Percentiles rank a stretch among this genome's conserved stretches.
phyloP scores from a whole-genome alignment of 2,888 invertebrate species.

The Drosophila pseudotalamancana region DNA sequence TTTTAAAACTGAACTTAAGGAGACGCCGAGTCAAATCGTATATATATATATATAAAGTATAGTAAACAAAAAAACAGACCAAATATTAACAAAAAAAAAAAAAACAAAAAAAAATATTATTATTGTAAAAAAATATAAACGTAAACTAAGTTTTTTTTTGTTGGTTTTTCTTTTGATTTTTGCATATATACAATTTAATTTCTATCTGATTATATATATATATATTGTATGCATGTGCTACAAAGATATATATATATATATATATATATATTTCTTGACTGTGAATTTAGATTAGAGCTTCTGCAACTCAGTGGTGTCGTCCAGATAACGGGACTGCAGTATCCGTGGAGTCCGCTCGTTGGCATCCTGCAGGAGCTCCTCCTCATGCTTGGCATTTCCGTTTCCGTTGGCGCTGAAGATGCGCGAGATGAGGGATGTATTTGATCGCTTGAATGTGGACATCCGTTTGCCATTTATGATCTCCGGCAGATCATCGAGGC shows the following conservation, averaged over 20 bases:
- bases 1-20: constrained; percentile 38
- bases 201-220: constrained; percentile 15
- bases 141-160: constrained; percentile 8
- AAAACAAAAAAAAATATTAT: not conserved
- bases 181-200: constrained; percentile 37
- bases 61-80: constrained; percentile 6
- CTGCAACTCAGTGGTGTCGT: constrained; percentile 83
- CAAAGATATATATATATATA: constrained; percentile 1
- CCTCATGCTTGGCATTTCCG: constrained; percentile 76
- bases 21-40: constrained; percentile 9
- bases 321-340: constrained; percentile 79
- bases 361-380: constrained; percentile 74
- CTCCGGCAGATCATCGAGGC: constrained; percentile 89
- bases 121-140: constrained; percentile 11
- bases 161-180: constrained; percentile 2
- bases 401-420: constrained; percentile 50
- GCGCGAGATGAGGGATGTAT: constrained; percentile 86
- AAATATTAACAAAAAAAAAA: constrained; percentile 7
- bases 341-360: constrained; percentile 78
- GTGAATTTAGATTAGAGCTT: constrained; percentile 76
- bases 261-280: constrained; percentile 23
- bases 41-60: not conserved
- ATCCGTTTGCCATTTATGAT: constrained; percentile 82
- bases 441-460: constrained; percentile 81
- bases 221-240: not conserved